Evolutionary conservation across 2,797 vertebrate species (phyloP).

Genomic region (Gouania willdenowi): DNA sequence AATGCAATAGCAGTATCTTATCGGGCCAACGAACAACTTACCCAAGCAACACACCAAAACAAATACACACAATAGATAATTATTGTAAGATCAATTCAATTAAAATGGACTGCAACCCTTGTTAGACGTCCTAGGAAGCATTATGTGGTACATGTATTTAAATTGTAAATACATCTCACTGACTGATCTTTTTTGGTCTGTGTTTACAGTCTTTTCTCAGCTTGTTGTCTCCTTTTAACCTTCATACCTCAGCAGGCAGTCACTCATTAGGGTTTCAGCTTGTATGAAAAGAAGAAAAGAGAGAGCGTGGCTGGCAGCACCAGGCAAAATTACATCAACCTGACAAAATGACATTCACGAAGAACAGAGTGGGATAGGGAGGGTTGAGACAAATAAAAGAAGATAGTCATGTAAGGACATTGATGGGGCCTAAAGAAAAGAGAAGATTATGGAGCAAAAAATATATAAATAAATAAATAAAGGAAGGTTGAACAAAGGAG

Average conservation of each 20-base stretch:
- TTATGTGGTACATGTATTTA: too few relatives aligned
- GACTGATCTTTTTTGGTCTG: too few relatives aligned
- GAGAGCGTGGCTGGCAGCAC: conserved; percentile 6
- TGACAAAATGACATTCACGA: conserved; percentile 54
- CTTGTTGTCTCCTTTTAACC: conserved; percentile 10
- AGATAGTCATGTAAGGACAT: conserved; percentile 34
- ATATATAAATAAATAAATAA: too few relatives aligned
- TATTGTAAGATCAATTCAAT: too few relatives aligned
- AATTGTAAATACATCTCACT: too few relatives aligned
- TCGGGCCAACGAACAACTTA: too few relatives aligned
- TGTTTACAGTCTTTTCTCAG: conserved; percentile 1
- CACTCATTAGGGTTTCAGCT: conserved; percentile 40
- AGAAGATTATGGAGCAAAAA: conserved; percentile 16
- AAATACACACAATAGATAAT: too few relatives aligned
- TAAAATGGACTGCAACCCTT: too few relatives aligned
- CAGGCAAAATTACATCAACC: conserved; percentile 40
- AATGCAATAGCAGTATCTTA: too few relatives aligned
- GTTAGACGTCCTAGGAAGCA: too few relatives aligned
- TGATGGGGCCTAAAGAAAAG: conserved; percentile 25
- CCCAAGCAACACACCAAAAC: too few relatives aligned
- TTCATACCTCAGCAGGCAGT: conserved; percentile 15
- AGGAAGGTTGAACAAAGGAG: conserved; percentile 5
- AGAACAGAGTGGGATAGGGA: conserved; percentile 15
- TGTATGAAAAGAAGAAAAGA: conserved; percentile 5
- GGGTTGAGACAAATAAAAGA: conserved; percentile 32